Percentiles rank a stretch among this genome's conserved stretches.
These are phyloP conservation scores for Macropodus opercularis DNA, from an alignment of 2,797 vertebrate genomes.

Conservation along the genomic window DNA sequence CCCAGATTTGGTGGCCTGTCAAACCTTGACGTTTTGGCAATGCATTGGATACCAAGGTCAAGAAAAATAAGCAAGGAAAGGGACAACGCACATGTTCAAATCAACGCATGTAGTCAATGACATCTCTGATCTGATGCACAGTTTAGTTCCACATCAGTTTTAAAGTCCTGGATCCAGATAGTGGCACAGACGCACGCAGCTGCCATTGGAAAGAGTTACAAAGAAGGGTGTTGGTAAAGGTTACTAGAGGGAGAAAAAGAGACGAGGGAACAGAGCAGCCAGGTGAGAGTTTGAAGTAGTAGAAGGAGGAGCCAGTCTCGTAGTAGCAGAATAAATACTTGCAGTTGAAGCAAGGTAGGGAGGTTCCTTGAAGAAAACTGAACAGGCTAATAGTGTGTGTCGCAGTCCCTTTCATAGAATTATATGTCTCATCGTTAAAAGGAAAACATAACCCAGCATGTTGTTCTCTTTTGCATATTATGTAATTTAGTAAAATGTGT, in stretches of 20 bases:
- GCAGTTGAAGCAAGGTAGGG: conserved; percentile 21
- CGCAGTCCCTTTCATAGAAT: conserved; percentile 63
- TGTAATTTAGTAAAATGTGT: conserved; percentile 64
- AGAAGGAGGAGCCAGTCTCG: conserved; percentile 27
- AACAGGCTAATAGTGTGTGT: conserved; percentile 54
- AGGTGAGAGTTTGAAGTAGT: conserved; percentile 37
- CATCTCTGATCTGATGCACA: conserved; percentile 35
- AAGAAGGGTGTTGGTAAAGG: conserved; percentile 33
- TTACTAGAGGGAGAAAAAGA: conserved; percentile 45
- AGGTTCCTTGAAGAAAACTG: conserved; percentile 49
- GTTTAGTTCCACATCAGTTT: conserved; percentile 33
- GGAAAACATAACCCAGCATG: conserved; percentile 64
- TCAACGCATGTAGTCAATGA: conserved; percentile 24
- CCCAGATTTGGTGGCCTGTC: conserved; percentile 11
- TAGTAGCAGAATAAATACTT: conserved; percentile 57
- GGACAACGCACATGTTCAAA: conserved; percentile 8
- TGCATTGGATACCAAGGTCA: conserved; percentile 6
- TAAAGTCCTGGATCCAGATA: conserved; percentile 43
- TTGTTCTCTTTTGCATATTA: conserved; percentile 74
- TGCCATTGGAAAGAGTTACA: conserved; percentile 58
- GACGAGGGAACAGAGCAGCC: conserved; percentile 49
- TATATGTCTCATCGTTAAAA: conserved; percentile 61
- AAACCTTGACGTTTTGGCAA: neutral
- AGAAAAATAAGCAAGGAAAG: conserved; percentile 11
- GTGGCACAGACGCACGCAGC: conserved; percentile 53